Evolutionary conservation across 1,140 invertebrate species (phyloP).

Genomic region (Caenorhabditis remanei): DNA sequence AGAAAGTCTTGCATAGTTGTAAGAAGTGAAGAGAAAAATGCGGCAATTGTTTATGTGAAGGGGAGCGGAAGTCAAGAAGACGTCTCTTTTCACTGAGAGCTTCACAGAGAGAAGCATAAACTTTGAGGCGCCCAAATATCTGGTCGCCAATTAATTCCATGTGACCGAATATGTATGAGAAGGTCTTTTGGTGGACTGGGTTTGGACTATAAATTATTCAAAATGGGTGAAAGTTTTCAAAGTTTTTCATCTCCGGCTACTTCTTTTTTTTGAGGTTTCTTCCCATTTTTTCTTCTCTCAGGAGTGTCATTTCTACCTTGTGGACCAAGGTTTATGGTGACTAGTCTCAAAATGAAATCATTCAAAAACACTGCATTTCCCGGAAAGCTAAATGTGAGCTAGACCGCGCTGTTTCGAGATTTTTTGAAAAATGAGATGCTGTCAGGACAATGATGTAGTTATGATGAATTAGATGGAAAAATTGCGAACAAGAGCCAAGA

Average conservation of each 20-base stretch:
- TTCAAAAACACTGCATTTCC: neutral
- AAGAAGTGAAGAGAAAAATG: neutral
- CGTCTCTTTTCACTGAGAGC: conserved; percentile 26
- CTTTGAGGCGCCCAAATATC: conserved; percentile 42
- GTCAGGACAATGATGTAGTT: conserved; percentile 32
- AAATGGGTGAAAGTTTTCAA: conserved; percentile 28
- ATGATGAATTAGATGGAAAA: conserved; percentile 27
- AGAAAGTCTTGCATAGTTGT: conserved; percentile 38
- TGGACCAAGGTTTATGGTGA: neutral
- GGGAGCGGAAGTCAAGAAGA: conserved; percentile 51
- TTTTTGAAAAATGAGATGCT: neutral
- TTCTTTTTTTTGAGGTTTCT: conserved; percentile 5
- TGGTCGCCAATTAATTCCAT: conserved; percentile 54
- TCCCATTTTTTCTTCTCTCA: neutral
- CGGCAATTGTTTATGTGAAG: conserved; percentile 39
- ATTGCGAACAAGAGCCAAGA: neutral
- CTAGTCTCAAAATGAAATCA: neutral
- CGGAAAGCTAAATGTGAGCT: too few relatives aligned
- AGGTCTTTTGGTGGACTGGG: conserved; percentile 30
- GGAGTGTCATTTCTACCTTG: neutral
- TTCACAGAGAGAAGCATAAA: conserved; percentile 16
- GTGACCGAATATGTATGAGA: conserved; percentile 55
- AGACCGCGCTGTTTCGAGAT: neutral
- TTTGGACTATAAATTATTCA: conserved; percentile 51
- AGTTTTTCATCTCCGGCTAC: neutral